These are phyloP conservation scores for Leucoma salicis DNA, from an alignment of 2,888 invertebrate genomes.

Conservation along the genomic window DNA sequence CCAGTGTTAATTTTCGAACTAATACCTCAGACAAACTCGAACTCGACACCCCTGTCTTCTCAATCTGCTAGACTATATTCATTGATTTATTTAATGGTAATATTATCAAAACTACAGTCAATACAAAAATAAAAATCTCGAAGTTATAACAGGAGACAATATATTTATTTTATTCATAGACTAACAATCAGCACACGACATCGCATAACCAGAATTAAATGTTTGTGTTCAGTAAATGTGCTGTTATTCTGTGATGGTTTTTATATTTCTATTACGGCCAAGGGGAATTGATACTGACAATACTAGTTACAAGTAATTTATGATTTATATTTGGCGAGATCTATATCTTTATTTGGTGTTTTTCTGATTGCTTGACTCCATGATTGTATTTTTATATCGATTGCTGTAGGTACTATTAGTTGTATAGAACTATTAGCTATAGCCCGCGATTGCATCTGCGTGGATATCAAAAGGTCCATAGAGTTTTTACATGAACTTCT, in stretches of 20 bases:
- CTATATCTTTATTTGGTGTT: conserved; percentile 61
- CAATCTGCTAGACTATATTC: no score
- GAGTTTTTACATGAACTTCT: no score
- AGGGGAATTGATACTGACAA: conserved; percentile 53
- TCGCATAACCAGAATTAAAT: conserved; percentile 49
- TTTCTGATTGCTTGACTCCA: conserved; percentile 44
- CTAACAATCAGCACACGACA: conserved; percentile 47
- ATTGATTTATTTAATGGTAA: no score
- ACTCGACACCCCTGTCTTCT: no score
- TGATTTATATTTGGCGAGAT: conserved; percentile 58
- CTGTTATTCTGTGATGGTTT: conserved; percentile 55
- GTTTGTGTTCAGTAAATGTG: conserved; percentile 67
- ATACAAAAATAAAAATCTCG: conserved; percentile 20
- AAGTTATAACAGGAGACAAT: conserved; percentile 35
- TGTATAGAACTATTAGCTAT: no score
- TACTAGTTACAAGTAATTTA: conserved; percentile 57
- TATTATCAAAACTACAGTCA: no score
- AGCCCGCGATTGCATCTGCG: no score
- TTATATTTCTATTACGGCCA: conserved; percentile 72
- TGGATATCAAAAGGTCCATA: no score
- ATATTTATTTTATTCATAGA: conserved; percentile 65
- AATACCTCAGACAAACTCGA: no score
- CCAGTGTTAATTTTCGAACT: no score
- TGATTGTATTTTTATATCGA: conserved; percentile 34
- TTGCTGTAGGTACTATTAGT: no score